Conservation (phyloP, 2,797 vertebrate genomes). For the Lepus oiostolus region DNA sequence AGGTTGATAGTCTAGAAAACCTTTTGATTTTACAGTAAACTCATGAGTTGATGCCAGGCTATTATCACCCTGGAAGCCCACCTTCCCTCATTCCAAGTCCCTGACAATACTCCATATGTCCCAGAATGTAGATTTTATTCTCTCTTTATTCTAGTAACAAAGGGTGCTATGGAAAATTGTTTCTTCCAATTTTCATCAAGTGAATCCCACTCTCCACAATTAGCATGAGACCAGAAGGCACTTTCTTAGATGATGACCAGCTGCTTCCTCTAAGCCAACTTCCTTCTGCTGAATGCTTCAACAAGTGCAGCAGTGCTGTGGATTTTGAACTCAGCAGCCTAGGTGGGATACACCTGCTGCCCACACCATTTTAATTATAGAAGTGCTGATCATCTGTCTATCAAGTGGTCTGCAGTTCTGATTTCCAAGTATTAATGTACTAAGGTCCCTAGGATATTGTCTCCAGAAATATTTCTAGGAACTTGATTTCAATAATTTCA, state of each 20-base stretch:
- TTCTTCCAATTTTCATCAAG: background rate
- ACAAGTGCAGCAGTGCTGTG: background rate
- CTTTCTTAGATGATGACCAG: background rate
- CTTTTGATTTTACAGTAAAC: background rate
- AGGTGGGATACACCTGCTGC: background rate
- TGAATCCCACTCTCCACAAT: background rate
- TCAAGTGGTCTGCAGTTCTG: background rate
- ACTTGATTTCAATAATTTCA: background rate
- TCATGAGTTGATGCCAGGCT: background rate
- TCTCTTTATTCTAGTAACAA: background rate
- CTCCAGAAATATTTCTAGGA: background rate
- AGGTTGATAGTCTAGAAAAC: background rate
- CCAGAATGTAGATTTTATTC: background rate
- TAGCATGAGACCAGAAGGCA: background rate
- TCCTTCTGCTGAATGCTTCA: background rate
- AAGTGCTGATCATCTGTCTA: background rate
- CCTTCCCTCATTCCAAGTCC: background rate
- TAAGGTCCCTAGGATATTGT: background rate
- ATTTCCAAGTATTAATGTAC: conserved; percentile 27
- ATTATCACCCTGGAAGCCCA: background rate
- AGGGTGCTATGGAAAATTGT: background rate
- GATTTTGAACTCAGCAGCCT: background rate
- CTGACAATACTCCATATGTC: background rate
- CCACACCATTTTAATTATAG: background rate
- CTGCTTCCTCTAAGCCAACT: background rate